Percentiles rank a stretch among this genome's conserved stretches.
Conservation (phyloP, 2,797 vertebrate genomes). For the Sebastes glaucus region DNA sequence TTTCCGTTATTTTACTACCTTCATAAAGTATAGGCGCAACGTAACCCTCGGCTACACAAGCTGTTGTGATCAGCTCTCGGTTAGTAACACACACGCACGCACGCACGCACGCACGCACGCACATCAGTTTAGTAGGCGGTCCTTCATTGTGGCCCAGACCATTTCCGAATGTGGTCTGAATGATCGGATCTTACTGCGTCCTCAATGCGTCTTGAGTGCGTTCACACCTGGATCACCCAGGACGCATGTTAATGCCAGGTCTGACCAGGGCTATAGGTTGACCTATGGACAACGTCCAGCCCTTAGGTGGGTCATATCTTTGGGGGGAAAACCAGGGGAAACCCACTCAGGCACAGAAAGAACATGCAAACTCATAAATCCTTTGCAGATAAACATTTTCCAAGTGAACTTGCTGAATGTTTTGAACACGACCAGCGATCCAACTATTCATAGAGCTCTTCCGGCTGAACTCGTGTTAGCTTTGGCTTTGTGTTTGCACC, state of each 20-base stretch:
- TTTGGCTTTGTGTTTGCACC: slow-evolving; percentile 53
- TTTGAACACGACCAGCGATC: slow-evolving; percentile 23
- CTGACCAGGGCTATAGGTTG: background rate
- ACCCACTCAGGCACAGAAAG: background rate
- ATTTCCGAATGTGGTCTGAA: background rate
- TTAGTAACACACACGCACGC: too few relatives aligned
- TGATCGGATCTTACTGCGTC: background rate
- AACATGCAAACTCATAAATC: background rate
- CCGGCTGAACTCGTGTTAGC: slow-evolving; percentile 32
- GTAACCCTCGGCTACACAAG: background rate
- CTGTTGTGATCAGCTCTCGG: too few relatives aligned
- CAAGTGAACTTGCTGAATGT: slow-evolving; percentile 31
- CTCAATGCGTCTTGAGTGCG: background rate
- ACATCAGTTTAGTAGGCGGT: background rate
- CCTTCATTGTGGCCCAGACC: background rate
- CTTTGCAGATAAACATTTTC: slow-evolving; percentile 23
- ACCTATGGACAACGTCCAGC: background rate
- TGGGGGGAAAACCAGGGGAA: background rate
- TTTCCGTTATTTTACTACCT: background rate
- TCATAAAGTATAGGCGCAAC: background rate
- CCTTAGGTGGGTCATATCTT: background rate
- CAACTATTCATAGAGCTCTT: slow-evolving; percentile 30
- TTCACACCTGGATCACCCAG: background rate
- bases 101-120: too few relatives aligned
- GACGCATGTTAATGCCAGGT: background rate